Conservation (phyloP, 2,113 vertebrate genomes). For the Cryptotis parvus region DNA sequence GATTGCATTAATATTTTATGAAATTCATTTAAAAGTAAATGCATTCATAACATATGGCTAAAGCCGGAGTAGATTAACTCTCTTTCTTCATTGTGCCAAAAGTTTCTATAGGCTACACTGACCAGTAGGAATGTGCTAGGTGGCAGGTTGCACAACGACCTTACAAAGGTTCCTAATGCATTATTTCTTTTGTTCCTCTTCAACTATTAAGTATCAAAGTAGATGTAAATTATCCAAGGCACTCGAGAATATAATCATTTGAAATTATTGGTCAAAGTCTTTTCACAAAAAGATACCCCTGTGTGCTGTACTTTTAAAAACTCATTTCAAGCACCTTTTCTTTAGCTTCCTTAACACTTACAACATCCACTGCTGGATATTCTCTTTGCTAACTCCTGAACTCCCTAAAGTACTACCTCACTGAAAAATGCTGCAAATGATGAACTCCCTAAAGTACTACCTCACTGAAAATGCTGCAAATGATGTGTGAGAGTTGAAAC, state of each 20-base stretch:
- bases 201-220: constrained; percentile 50
- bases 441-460: constrained; percentile 36
- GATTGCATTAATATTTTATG: constrained; percentile 83
- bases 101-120: constrained; percentile 43
- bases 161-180: constrained; percentile 57
- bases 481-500: constrained; percentile 3
- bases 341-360: constrained; percentile 46
- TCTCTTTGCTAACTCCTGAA: constrained; percentile 25
- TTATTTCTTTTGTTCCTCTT: constrained; percentile 66
- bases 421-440: constrained; percentile 44
- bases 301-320: constrained; percentile 50
- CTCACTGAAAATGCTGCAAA: constrained; percentile 27
- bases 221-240: constrained; percentile 44
- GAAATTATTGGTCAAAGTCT: constrained; percentile 30
- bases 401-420: constrained; percentile 34
- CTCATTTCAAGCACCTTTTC: background rate
- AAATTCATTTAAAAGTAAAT: constrained; percentile 76
- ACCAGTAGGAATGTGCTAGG: constrained; percentile 47
- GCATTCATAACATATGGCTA: constrained; percentile 67
- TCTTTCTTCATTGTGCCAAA: constrained; percentile 54
- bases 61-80: constrained; percentile 59
- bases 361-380: background rate
- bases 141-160: constrained; percentile 1
- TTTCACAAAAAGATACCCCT: constrained; percentile 37
- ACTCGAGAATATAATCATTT: constrained; percentile 38